Conservation (phyloP, 2,888 invertebrate species). For the Nysson spinosus region DNA sequence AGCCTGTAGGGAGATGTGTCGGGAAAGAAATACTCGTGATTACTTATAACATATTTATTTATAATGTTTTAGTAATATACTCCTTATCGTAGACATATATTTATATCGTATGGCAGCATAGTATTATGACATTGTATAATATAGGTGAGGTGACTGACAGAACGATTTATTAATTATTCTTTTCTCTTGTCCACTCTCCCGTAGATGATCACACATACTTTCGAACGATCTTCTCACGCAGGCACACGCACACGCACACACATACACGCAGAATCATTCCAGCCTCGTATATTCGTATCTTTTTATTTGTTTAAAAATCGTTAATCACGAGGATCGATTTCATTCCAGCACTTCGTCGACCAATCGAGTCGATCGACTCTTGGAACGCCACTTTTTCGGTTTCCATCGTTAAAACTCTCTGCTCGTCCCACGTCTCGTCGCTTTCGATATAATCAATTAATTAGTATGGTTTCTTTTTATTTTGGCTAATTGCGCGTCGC, state of each 20-base stretch:
- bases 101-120: conserved; percentile 77
- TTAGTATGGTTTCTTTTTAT: no score
- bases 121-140: conserved; percentile 76
- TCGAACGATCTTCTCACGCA: not conserved
- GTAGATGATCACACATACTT: not conserved
- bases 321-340: no score
- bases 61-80: conserved; percentile 72
- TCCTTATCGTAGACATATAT: conserved; percentile 76
- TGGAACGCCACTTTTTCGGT: conserved; percentile 9
- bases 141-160: conserved; percentile 74
- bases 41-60: conserved; percentile 72
- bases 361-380: conserved; percentile 34
- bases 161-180: conserved; percentile 65
- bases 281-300: conserved; percentile 7
- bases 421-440: not conserved
- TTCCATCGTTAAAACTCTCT: not conserved
- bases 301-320: conserved; percentile 21
- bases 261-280: conserved; percentile 9
- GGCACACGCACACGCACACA: not conserved
- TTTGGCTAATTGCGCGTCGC: conserved; percentile 33
- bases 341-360: no score
- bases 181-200: conserved; percentile 3
- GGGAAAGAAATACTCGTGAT: no score
- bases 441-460: conserved; percentile 27
- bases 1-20: no score